Evolutionary conservation across 2,888 invertebrate genomes (phyloP).

Genomic region (Tetragonisca angustula): DNA sequence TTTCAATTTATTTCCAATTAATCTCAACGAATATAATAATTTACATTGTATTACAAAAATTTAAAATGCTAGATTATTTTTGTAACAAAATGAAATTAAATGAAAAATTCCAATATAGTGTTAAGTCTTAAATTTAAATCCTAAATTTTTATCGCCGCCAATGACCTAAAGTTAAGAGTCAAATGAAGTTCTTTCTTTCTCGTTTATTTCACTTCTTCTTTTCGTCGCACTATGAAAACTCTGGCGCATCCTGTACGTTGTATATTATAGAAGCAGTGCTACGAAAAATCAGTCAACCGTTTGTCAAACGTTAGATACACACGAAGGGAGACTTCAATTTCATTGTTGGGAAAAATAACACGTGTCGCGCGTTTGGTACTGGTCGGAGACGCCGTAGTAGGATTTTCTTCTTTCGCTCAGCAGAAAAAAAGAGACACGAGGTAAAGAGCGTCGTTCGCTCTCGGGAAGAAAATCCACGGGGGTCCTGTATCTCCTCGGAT

Average conservation of each 20-base stretch:
- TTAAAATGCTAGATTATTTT: no score
- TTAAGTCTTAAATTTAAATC: no score
- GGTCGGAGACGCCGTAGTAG: conserved; percentile 7
- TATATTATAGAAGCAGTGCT: neutral
- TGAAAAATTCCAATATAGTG: no score
- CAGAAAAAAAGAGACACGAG: conserved; percentile 37
- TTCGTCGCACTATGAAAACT: no score
- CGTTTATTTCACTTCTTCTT: no score
- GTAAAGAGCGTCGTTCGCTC: conserved; percentile 54
- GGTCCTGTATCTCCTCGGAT: conserved; percentile 65
- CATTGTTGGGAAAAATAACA: conserved; percentile 59
- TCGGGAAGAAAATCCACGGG: conserved; percentile 77
- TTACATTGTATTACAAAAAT: no score
- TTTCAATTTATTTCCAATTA: no score
- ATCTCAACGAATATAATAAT: no score
- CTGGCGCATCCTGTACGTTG: neutral
- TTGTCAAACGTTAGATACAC: neutral
- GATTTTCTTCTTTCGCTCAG: conserved; percentile 48
- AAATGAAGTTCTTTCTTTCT: no score
- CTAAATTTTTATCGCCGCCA: no score
- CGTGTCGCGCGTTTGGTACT: conserved; percentile 28
- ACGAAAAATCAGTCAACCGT: neutral
- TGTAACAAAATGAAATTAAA: no score
- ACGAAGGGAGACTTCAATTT: neutral
- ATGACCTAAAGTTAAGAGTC: no score